Evolutionary conservation across 92 coral and sea anemone species (phyloP).

Genomic region (Ricordea florida): DNA sequence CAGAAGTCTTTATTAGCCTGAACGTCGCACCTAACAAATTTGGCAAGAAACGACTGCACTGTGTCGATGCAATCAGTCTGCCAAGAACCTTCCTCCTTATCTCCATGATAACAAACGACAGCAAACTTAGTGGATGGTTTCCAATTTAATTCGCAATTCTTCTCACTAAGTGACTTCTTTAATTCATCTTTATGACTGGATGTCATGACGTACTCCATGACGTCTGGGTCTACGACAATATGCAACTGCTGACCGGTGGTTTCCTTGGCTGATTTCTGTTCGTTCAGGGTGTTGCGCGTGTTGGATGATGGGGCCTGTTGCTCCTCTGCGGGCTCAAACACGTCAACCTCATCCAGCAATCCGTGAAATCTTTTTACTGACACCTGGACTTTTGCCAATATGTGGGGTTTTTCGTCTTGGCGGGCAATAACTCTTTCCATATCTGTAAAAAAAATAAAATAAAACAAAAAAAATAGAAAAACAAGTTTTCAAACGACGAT

Average conservation of each 20-base stretch:
- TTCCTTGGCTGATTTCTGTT: neutral
- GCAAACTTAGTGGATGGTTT: conserved; percentile 7
- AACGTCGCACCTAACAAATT: conserved; percentile 33
- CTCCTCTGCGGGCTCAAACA: neutral
- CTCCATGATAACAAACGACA: conserved; percentile 38
- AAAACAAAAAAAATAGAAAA: neutral
- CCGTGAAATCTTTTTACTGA: conserved; percentile 39
- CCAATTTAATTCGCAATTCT: conserved; percentile 39
- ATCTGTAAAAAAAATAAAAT: conserved; percentile 30
- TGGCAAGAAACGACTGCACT: conserved; percentile 10
- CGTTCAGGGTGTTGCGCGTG: neutral
- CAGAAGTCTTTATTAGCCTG: conserved; percentile 37
- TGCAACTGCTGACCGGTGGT: conserved; percentile 19
- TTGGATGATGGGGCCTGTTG: neutral
- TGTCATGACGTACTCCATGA: conserved; percentile 62
- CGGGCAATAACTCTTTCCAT: conserved; percentile 21
- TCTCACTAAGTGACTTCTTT: conserved; percentile 17
- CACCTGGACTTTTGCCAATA: conserved; percentile 41
- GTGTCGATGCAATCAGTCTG: conserved; percentile 28
- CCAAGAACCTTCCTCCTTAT: conserved; percentile 17
- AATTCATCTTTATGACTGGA: conserved; percentile 24
- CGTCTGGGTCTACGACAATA: conserved; percentile 66
- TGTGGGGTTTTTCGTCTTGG: neutral
- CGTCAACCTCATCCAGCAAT: conserved; percentile 22
- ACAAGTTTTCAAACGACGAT: neutral